These are phyloP conservation scores for Ctenomys sociabilis DNA, from an alignment of 2,113 vertebrate species.

Conservation along the genomic window DNA sequence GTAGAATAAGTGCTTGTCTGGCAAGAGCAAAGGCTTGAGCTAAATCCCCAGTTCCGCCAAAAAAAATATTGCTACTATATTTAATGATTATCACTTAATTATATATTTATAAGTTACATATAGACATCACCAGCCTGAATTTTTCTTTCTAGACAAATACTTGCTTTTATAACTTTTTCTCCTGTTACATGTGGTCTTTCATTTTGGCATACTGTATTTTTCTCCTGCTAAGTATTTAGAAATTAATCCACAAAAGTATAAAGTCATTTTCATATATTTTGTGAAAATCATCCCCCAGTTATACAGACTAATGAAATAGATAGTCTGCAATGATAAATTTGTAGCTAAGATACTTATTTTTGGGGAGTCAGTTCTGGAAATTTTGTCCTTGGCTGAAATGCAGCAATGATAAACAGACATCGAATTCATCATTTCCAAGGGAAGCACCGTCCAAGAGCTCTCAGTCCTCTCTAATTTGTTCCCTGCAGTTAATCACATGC, in stretches of 20 bases:
- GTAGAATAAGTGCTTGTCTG: too few species aligned
- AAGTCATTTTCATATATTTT: neutral
- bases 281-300: neutral
- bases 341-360: constrained; percentile 37
- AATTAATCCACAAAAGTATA: constrained; percentile 6
- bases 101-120: neutral
- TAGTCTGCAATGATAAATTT: constrained; percentile 7
- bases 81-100: constrained; percentile 41
- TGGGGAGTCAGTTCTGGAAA: neutral
- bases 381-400: neutral
- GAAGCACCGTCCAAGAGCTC: neutral
- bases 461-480: neutral
- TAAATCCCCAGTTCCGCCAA: too few species aligned
- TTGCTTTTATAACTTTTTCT: neutral
- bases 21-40: too few species aligned
- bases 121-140: neutral
- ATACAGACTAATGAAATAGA: neutral
- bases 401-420: constrained; percentile 14
- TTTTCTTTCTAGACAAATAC: constrained; percentile 15
- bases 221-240: neutral
- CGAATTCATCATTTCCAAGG: constrained; percentile 17
- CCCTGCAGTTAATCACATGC: neutral
- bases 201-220: constrained; percentile 10
- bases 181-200: neutral
- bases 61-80: too few species aligned